Base-by-base conservation (phyloP, 2,888 invertebrate genomes). In the Rhamphomyia laevipes region DNA sequence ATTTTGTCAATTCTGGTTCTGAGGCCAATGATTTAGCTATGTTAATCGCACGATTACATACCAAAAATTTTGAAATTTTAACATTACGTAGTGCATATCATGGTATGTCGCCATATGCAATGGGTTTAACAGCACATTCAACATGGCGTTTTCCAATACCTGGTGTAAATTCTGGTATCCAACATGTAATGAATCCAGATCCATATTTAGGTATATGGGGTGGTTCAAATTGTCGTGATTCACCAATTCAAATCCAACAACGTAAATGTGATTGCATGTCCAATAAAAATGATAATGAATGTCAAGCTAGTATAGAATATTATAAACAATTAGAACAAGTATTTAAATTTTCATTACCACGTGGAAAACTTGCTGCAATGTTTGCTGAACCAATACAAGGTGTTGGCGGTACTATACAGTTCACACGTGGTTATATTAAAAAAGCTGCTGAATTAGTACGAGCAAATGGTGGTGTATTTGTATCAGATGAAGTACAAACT, bases 361-460 rank as follows among this genome's bases (percentile, higher is more conserved):
- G 81, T 51, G 82, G 82, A 18, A 77, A 77, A 47, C 77, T 92
- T 6, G 97, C 94, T 0, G 96, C 82, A 6, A 82, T 96, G 67
- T 86, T 96, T 65, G 91, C 89, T 0, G 97, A 99, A 69, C 86
- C 92, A 1, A 96, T 99, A 57, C 96, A 95, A 73, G 97, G 97
- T 15, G 88, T 94, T 9, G 95, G 95, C 13, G 97, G 97, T 1
- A 76, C 84, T 0, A 85, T 96, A 0, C 97, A 97, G 67, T 96
- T 81, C 63, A 92, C 97, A 1, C 88, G 83, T 63, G 83, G 84
- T 4, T 97, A 86, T 65, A 64, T 97, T 13, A 85, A 82, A 63
- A 81, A 80, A 60, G 91, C 90, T 0, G 84, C 83, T 55, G 81
- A 87, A 21, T 65, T 86, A 43, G 79, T 96, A 1, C 81, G 83